Base-by-base conservation (phyloP, 2,113 vertebrate species). In the Anser brachyrhynchus region DNA sequence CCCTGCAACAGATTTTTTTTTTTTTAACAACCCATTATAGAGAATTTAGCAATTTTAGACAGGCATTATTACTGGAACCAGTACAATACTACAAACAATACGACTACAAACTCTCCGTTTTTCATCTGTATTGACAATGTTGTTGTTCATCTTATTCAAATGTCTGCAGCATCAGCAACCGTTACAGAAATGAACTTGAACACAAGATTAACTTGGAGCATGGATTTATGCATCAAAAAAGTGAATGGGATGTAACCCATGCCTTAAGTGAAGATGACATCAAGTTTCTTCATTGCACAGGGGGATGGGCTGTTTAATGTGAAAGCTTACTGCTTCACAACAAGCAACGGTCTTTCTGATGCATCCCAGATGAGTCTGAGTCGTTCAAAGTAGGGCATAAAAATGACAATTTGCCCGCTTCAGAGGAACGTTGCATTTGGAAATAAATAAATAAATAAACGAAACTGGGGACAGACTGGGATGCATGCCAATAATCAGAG, bases 241-340 rank as follows among this genome's bases (percentile, higher is more conserved):
- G 33, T 46, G 39, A 69, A 39, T 4, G 22, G 13, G 49, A 52
- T 10, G 0, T 10, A 13, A 67, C 31, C 33, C 31, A 21, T 46
- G 28, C 31, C 41, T 58, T 43, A 11, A 12, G 16, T 59, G 52
- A 57, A 20, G 22, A 25, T 75, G 52, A 31, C 4, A 65, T 16
- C 37, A 28, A 20, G 11, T 29, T 65, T 55, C 35, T 74, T 29
- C 67, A 19, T 43, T 67, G 41, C 23, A 25, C 13, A 51, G 43
- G 6, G 6, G 10, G 6, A 8, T 11, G 7, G 31, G 72, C 10
- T 8, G 51, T 31, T 62, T 51, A 51, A 77, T 0, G 1, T 13
- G 25, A 92, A 49, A 13, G 16, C 20, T 23, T 89, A 1, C 39
- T 61, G 11, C 23, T 88, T 70, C 90, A 92, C 71, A 92, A 69